Percentiles rank a stretch among this genome's conserved stretches.
Evolutionary conservation across 1,140 invertebrate genomes (phyloP).

Genomic region (Brachionus manjavacas): DNA sequence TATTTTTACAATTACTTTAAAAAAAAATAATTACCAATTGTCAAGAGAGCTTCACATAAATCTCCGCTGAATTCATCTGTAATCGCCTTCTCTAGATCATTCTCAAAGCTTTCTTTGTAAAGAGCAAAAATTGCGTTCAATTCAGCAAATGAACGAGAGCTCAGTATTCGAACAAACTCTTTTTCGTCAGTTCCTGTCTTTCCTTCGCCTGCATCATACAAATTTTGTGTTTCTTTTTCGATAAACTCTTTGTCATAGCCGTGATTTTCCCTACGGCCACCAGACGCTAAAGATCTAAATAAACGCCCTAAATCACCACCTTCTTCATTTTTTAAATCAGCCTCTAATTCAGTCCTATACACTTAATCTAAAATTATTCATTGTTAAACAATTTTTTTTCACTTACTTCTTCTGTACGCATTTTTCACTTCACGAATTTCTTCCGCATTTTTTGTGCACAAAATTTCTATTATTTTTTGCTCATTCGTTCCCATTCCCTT

Average conservation of each 20-base stretch:
- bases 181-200: conserved; percentile 40
- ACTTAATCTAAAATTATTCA: conserved; percentile 46
- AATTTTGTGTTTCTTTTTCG: conserved; percentile 46
- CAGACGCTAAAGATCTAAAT: conserved; percentile 51
- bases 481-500: conserved; percentile 2
- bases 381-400: not conserved
- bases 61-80: conserved; percentile 5
- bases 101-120: conserved; percentile 63
- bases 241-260: conserved; percentile 46
- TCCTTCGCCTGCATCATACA: conserved; percentile 44
- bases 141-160: conserved; percentile 63
- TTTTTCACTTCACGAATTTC: not conserved
- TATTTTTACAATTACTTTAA: not conserved
- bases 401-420: not conserved
- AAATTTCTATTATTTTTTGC: conserved; percentile 25
- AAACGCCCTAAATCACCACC: conserved; percentile 56
- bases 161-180: conserved; percentile 3
- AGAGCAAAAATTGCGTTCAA: conserved; percentile 66
- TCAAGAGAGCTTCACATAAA: not conserved
- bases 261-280: conserved; percentile 45
- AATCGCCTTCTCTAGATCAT: not conserved
- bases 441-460: not conserved
- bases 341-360: conserved; percentile 51
- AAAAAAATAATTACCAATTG: conserved; percentile 10
- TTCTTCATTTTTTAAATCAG: conserved; percentile 56